A percentile compares a stretch with the other conserved stretches of the same genome.
These are phyloP conservation scores for Nemotelus pantherinus DNA, from an alignment of 2,888 invertebrate genomes.

Conservation along the genomic window DNA sequence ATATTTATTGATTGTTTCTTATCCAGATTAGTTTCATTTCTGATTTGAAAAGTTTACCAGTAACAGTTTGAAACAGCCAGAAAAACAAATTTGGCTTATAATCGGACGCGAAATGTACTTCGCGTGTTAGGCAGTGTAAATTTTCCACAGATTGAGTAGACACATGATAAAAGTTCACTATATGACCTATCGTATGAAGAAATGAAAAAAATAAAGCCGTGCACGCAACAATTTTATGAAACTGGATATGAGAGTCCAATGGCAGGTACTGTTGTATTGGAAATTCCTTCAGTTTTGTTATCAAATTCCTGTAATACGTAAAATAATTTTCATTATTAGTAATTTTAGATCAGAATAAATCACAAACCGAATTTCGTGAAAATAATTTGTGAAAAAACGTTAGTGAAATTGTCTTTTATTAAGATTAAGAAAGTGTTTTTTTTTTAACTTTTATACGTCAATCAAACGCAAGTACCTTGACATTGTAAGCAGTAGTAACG, in stretches of 20 bases:
- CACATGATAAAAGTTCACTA: constrained; percentile 97
- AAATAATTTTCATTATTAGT: background rate
- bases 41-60: constrained; percentile 69
- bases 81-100: constrained; percentile 93
- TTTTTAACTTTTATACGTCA: constrained; percentile 68
- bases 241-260: constrained; percentile 93
- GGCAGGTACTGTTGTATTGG: constrained; percentile 94
- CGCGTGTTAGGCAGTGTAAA: constrained; percentile 89
- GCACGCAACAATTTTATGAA: constrained; percentile 96
- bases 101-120: constrained; percentile 93
- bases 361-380: background rate
- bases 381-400: background rate
- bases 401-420: background rate
- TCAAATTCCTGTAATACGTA: constrained; percentile 79
- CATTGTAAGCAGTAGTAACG: constrained; percentile 90
- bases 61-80: constrained; percentile 95
- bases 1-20: background rate
- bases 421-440: background rate
- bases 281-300: constrained; percentile 93
- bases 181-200: constrained; percentile 91
- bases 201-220: constrained; percentile 93
- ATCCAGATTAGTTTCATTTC: background rate
- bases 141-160: constrained; percentile 95
- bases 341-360: background rate
- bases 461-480: constrained; percentile 67